Base-by-base conservation (phyloP, 53 echinoderm and acorn worm genomes). In the Astropecten irregularis region DNA sequence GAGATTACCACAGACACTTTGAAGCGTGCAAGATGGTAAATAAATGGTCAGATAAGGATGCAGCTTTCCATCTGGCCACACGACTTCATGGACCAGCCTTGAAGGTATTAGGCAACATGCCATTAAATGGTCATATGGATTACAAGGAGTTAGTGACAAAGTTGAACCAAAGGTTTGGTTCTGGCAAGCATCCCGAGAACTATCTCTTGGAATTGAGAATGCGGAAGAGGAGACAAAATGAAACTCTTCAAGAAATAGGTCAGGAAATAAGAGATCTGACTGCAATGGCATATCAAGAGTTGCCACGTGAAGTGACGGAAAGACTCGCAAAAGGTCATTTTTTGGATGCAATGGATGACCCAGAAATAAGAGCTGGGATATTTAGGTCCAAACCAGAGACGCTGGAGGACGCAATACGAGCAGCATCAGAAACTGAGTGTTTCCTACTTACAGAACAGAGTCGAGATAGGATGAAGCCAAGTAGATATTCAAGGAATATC, bases 301-400 rank as follows among this genome's bases (percentile, higher is more conserved):
- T 82, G 37, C 42, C 16, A 4, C 2, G 23, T 13, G 63, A 62
- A 22, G 65, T 34, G 2, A 40, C 31, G 9, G 82, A 82, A 21
- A 38, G 82, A 11, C 27, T 81, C 27, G 82, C 82, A 26, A 81
- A 81, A 29, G 64, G 62, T 25, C 82, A 81, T 42, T 81, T 81
- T 14, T 25, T 63, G n/a, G 64, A 81, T 19, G 82, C 82, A 16
- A 48, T 81, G 58, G 49, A 39, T 44, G 82, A 81, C 48, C 62
- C 82, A 37, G 65, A 65, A 30, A 49, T 65, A 19, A 62, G 82
- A 65, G 82, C 62, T 42, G 82, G 82, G 2, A 65, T 46, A 18
- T 81, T 64, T 81, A 34, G 82, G 40, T 16, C 61, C 19, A 13
- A 20, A 30, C 79, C 77, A 0, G 52, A 33, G 11, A 77, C 38